Evolutionary conservation across 1,140 invertebrate genomes (phyloP), one percentile per base, ranked within the genome.

Genomic region (Bombus soroeensis): DNA sequence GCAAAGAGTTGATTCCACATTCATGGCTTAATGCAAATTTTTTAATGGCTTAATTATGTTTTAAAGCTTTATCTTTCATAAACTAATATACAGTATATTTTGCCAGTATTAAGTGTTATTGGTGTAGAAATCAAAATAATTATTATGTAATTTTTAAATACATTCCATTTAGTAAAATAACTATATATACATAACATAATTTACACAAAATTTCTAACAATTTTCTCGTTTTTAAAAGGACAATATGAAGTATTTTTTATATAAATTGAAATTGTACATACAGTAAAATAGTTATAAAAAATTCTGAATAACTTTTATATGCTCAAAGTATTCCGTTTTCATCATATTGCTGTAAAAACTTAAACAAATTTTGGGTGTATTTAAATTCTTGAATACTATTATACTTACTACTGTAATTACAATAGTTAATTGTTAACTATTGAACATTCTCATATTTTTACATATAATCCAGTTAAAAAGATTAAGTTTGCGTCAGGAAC

Each of bases 401-500:
- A 75, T 47, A 77, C 25, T n/a, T 41, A 53, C 8, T 43, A 57
- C 13, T 57, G 25, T 37, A 39, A 66, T 47, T n/a, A 43, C 43
- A 37, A 59, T 18, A 68, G 34, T 66, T n/a, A 4, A 37, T 22
- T 22, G 5, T 57, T 43, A 66, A 83, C 47, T 82, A 57, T 75
- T 68, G 32, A n/a, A 43, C 4, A 8, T 82, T 81, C 15, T 43
- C 3, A 28, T 15, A 32, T 53, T n/a, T 78, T 53, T 53, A 34
- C n/a, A 43, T 71, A 47, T 39, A 47, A 72, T 64, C n/a, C n/a
- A 47, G 32, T 64, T 22, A 34, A 47, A 18, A 85, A 57, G 39
- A 57, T 83, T 62, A 64, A 32, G 64, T 75, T 76, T 25, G 28
- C 88, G 88, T 92, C 89, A 92, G 91, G 88, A 92, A 93, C 91